Conservation (phyloP, 2,888 invertebrate species). For the Acronicta aceris region DNA sequence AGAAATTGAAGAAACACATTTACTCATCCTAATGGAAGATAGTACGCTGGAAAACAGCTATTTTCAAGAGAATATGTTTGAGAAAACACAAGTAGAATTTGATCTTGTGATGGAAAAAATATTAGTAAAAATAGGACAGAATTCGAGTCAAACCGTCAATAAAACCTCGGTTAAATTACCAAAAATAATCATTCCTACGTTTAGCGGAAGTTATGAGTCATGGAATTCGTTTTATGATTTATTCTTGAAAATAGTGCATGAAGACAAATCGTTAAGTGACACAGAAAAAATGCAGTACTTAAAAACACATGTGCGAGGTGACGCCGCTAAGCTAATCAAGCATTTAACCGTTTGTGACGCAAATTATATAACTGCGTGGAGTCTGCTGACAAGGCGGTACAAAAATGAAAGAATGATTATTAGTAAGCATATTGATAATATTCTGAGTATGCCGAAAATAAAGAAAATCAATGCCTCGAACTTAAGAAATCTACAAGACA, state of each 20-base stretch:
- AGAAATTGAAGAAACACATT: neutral
- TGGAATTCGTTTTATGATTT: constrained; percentile 1
- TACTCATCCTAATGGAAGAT: neutral
- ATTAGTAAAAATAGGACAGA: neutral
- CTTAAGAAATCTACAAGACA: neutral
- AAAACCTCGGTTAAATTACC: neutral
- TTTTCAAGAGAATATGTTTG: neutral
- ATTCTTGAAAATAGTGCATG: constrained; percentile 2
- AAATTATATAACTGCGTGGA: constrained; percentile 1
- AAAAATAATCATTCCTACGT: neutral
- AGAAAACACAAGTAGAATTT: neutral
- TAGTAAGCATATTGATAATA: constrained; percentile 4
- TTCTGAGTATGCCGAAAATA: neutral
- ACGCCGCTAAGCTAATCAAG: neutral
- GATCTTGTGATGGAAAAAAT: neutral
- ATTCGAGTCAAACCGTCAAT: neutral
- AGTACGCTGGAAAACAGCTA: neutral
- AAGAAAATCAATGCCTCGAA: neutral
- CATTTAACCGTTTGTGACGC: constrained; percentile 1
- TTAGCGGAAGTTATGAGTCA: neutral
- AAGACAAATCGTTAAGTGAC: neutral
- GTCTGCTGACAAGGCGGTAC: neutral
- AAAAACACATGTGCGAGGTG: neutral
- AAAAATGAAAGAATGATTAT: constrained; percentile 1
- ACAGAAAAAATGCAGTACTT: constrained; percentile 3